These are phyloP conservation scores for Etheostoma cragini DNA, from an alignment of 2,113 vertebrate genomes.

Conservation along the genomic window DNA sequence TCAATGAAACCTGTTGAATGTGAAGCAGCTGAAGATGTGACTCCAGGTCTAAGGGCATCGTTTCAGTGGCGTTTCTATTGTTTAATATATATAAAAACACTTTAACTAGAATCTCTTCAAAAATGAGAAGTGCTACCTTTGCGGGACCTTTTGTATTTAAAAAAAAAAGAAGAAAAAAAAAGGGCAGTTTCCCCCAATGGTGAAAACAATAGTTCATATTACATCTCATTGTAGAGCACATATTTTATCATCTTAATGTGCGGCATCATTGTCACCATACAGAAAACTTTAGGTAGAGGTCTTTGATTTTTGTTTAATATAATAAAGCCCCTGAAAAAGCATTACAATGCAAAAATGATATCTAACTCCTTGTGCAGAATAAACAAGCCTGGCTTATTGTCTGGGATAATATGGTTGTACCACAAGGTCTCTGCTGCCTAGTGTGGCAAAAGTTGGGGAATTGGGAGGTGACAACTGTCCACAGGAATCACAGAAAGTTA, in stretches of 20 bases:
- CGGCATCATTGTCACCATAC: too few species aligned
- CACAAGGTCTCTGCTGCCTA: neutral
- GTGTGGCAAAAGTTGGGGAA: neutral
- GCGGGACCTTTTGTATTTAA: neutral
- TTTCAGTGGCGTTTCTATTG: constrained; percentile 38
- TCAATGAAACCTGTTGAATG: constrained; percentile 78
- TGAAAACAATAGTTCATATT: neutral
- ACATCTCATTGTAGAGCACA: neutral
- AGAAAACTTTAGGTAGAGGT: neutral
- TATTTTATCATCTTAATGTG: neutral
- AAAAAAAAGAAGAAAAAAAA: too few species aligned
- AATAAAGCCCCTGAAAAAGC: neutral
- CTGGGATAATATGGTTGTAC: neutral
- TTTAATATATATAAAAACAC: neutral
- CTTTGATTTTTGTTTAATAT: neutral
- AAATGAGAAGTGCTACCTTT: neutral
- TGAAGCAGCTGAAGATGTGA: constrained; percentile 68
- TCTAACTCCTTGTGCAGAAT: neutral
- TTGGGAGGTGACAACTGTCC: neutral
- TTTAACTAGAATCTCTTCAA: neutral
- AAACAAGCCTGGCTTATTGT: neutral
- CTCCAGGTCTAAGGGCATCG: constrained; percentile 56
- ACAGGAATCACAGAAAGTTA: neutral
- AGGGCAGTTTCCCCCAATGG: neutral
- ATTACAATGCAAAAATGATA: neutral